Conservation (phyloP, 2,113 vertebrate species). For the Dolichallabes microphthalmus region DNA sequence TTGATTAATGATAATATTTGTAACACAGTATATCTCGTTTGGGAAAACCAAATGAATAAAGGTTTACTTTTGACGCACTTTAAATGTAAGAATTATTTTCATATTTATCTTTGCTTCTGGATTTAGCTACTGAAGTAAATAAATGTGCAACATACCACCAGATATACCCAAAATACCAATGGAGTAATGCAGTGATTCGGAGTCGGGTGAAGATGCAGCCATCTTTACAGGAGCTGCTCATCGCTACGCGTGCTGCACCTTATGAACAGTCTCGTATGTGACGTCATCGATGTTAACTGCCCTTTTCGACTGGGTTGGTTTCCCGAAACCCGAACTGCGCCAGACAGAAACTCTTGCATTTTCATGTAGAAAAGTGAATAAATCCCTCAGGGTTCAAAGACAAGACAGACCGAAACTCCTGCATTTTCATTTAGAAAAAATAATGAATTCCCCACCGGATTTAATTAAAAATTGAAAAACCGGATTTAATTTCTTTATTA, state of each 20-base stretch:
- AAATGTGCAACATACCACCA: slow-evolving; percentile 69
- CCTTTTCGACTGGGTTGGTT: not conserved
- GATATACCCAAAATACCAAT: slow-evolving; percentile 73
- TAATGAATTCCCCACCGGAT: not conserved
- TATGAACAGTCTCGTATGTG: not conserved
- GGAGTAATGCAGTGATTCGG: slow-evolving; percentile 67
- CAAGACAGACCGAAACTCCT: too few species aligned
- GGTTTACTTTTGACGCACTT: not conserved
- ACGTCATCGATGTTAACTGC: not conserved
- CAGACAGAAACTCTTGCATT: not conserved
- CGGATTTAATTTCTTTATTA: not conserved
- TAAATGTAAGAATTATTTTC: not conserved
- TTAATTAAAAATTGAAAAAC: too few species aligned
- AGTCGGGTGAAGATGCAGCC: slow-evolving; percentile 48
- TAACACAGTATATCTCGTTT: not conserved
- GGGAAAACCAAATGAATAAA: not conserved
- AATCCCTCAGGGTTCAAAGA: not conserved
- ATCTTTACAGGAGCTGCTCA: slow-evolving; percentile 37
- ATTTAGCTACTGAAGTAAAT: not conserved
- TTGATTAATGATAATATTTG: not conserved
- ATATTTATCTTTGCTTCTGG: not conserved
- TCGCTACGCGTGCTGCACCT: not conserved
- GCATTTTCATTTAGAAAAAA: not conserved
- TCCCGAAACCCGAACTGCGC: not conserved
- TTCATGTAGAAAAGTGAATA: not conserved